Evolutionary conservation across 2,113 vertebrate genomes (phyloP).

Genomic region (Electrona antarctica): DNA sequence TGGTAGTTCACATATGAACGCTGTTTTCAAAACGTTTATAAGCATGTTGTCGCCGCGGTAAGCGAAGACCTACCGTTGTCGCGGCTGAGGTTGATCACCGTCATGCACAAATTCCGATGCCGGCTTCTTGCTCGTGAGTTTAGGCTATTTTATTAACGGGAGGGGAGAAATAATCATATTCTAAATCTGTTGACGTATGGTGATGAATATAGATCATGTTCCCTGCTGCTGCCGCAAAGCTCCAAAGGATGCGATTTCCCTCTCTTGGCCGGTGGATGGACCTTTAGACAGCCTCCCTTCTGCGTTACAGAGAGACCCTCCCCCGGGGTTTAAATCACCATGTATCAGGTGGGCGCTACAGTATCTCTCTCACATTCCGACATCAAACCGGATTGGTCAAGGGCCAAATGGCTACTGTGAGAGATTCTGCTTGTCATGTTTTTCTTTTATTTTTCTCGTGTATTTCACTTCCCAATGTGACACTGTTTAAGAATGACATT

Average conservation of each 20-base stretch:
- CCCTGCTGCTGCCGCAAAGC: conserved; percentile 34
- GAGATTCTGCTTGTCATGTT: background rate
- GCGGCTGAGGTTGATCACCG: conserved; percentile 34
- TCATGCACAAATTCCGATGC: conserved; percentile 12
- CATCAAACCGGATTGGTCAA: conserved; percentile 39
- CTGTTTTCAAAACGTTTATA: background rate
- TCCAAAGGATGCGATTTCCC: conserved; percentile 55
- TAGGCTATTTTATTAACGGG: conserved; percentile 1
- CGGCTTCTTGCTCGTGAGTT: conserved; percentile 2
- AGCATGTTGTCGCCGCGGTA: too few relatives aligned
- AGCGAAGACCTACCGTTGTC: background rate
- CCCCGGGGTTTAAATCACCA: conserved; percentile 56
- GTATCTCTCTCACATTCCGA: conserved; percentile 70
- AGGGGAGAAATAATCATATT: too few relatives aligned
- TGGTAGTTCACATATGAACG: background rate
- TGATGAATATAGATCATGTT: conserved; percentile 22
- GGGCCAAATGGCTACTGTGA: conserved; percentile 29
- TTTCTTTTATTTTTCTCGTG: too few relatives aligned
- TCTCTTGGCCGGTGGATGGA: conserved; percentile 26
- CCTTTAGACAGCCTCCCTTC: conserved; percentile 54
- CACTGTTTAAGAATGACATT: conserved; percentile 39
- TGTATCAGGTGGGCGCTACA: conserved; percentile 65
- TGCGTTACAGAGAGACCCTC: conserved; percentile 57
- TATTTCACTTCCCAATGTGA: background rate
- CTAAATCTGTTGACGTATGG: conserved; percentile 29